Conservation (phyloP, 2,113 vertebrate genomes). For the Callospermophilus lateralis region DNA sequence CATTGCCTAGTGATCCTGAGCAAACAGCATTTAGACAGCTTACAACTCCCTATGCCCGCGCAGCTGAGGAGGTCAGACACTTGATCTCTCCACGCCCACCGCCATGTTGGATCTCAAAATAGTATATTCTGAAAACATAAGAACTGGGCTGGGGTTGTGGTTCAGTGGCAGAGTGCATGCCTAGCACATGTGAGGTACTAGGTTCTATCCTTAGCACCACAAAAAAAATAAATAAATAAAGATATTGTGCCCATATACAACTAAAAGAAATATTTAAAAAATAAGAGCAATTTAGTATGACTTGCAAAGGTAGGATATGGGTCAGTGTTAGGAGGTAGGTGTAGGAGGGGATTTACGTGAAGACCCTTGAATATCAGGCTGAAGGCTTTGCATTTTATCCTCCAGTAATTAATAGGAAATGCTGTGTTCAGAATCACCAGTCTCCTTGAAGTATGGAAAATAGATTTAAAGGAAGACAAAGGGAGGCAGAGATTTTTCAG, state of each 20-base stretch:
- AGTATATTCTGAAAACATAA: background rate
- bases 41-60: no score
- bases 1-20: no score
- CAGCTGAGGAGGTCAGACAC: no score
- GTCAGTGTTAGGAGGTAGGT: background rate
- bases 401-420: background rate
- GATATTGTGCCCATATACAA: no score
- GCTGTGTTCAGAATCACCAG: background rate
- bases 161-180: no score
- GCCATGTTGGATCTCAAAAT: no score
- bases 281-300: slow-evolving; percentile 12
- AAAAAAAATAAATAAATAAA: no score
- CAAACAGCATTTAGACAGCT: no score
- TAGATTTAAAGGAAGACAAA: slow-evolving; percentile 6
- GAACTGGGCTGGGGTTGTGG: no score
- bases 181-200: no score
- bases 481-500: background rate
- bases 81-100: no score
- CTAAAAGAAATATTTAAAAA: background rate
- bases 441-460: slow-evolving; percentile 25
- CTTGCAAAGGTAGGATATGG: background rate
- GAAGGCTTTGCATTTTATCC: background rate
- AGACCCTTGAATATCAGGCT: background rate
- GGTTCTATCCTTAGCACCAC: no score
- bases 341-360: background rate